Percentiles rank a stretch among this genome's conserved stretches.
Evolutionary conservation across 2,888 invertebrate species (phyloP).

Genomic region (Morpho deidamia): DNA sequence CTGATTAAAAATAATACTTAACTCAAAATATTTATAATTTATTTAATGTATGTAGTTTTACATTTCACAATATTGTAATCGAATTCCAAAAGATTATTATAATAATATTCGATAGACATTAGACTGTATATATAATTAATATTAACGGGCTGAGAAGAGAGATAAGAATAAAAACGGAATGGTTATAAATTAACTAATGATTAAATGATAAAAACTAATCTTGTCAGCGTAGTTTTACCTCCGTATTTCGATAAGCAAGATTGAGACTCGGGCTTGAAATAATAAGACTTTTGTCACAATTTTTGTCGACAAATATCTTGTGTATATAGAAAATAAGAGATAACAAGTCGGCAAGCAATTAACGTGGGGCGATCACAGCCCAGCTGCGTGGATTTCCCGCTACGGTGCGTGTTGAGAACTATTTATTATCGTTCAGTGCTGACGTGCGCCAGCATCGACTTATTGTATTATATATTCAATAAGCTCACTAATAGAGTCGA

Average conservation of each 20-base stretch:
- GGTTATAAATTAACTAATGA: constrained; percentile 1
- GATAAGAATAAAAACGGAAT: not conserved
- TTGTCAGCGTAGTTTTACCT: constrained; percentile 1
- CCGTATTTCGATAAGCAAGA: constrained; percentile 6
- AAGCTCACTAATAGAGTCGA: constrained; percentile 46
- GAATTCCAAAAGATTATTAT: not conserved
- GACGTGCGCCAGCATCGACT: constrained; percentile 50
- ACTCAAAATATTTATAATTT: not conserved
- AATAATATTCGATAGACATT: not conserved
- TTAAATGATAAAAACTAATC: constrained; percentile 7
- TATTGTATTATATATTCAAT: constrained; percentile 44
- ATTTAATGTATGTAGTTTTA: not conserved
- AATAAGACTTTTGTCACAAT: constrained; percentile 5
- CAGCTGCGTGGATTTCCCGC: constrained; percentile 75
- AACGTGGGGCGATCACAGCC: constrained; percentile 67
- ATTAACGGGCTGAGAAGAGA: not conserved
- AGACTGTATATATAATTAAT: not conserved
- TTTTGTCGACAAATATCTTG: constrained; percentile 17
- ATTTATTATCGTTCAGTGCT: constrained; percentile 70
- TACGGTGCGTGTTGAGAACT: constrained; percentile 70
- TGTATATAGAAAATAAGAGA: constrained; percentile 40
- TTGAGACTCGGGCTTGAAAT: not conserved
- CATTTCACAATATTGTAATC: not conserved
- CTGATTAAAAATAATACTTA: not conserved
- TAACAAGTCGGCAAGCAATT: constrained; percentile 59